A percentile compares a stretch with the other conserved stretches of the same genome.
Conservation (phyloP, 1,140 invertebrate genomes). For the Sarcophaga peregrina region DNA sequence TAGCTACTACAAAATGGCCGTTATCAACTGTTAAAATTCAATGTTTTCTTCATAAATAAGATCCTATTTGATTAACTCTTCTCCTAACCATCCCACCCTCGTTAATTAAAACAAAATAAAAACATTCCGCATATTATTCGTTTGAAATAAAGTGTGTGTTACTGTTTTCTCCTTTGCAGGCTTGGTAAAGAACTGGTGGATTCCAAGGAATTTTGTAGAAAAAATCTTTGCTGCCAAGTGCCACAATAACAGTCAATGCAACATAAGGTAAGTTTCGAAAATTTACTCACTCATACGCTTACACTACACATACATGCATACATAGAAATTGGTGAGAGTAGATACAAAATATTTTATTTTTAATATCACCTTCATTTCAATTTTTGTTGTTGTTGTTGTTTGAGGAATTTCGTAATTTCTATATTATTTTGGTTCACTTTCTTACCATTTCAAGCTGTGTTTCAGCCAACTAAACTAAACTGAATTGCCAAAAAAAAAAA, state of each 20-base stretch:
- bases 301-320: neutral
- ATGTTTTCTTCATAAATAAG: too few species aligned
- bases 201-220: constrained; percentile 36
- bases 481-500: neutral
- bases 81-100: too few species aligned
- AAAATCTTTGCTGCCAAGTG: neutral
- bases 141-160: neutral
- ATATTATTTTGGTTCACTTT: constrained; percentile 40
- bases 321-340: neutral
- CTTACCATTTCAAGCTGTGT: constrained; percentile 26
- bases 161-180: constrained; percentile 24
- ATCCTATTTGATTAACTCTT: too few species aligned
- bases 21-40: too few species aligned
- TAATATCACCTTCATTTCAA: too few species aligned
- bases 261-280: neutral
- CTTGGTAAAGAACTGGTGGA: constrained; percentile 25
- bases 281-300: neutral
- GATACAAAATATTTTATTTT: too few species aligned
- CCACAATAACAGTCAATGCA: neutral
- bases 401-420: constrained; percentile 42
- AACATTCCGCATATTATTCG: too few species aligned
- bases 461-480: neutral
- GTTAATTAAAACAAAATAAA: too few species aligned
- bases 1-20: too few species aligned
- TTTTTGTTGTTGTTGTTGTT: constrained; percentile 33